Evolutionary conservation across 1,140 invertebrate genomes (phyloP), one percentile per base, ranked within the genome.

Genomic region (Homarus americanus): DNA sequence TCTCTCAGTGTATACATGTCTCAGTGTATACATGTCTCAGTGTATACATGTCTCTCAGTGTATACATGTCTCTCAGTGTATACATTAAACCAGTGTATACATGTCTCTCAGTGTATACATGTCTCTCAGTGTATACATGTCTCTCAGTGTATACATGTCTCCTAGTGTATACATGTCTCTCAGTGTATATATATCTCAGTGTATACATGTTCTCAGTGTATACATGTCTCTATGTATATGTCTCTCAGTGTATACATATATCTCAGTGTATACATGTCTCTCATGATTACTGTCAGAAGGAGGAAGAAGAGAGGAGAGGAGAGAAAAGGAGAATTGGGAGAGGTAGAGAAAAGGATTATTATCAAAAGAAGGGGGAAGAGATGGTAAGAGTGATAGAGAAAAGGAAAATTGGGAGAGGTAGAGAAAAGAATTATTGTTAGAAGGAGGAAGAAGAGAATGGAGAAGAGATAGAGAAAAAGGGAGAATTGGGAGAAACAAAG

Each of bases 211-310:
- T 72, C 5, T 72, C 5, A 9, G 24, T 72, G 24, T 72, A 72
- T 72, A 72, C 24, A 72, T 72, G 24, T 72, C 5, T 72, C 5
- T 72, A 72, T 72, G 24, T 72, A 72, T 72, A 72, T 72, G 24
- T 72, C 5, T 72, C 5, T 72, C 5, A 9, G 24, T 72, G 24
- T 72, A 72, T 72, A 72, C 24, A 72, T 72, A 72, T 72, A 72
- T 72, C 5, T 72, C 5, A 9, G 24, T 72, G 24, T 72, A 72
- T 24, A 72, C 66, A 72, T 24, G 66, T 72, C 5, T 72, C 7
- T 9, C 24, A 73, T 73, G 34, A 79, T 41, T 24, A 36, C 17
- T n/a, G n/a, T n/a, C n/a, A n/a, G 36, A 36, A 79, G 76, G 36
- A 79, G 28, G 76, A 40, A 49, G 76, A 1, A 28, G 1, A 79